Evolutionary conservation across 2,888 invertebrate genomes (phyloP), one percentile per base, ranked within the genome.

Genomic region (Eupithecia inturbata): DNA sequence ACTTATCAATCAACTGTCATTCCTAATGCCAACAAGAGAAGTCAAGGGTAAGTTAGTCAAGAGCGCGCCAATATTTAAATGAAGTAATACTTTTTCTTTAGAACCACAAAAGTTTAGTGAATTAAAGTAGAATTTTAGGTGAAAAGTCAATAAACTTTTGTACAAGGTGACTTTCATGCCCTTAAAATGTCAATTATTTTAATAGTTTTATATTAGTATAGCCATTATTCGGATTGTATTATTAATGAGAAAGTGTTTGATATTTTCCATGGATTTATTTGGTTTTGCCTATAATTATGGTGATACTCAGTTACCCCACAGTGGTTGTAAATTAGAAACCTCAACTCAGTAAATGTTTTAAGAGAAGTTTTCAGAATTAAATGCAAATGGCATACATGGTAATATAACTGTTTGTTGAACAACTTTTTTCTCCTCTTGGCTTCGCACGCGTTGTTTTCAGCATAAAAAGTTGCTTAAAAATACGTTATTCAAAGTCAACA

Each of bases 171-270:
- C 63, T 64, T 64, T n/a, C 1, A n/a, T 64, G 36, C 33, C 63
- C 63, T 36, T 12, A 64, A 36, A 1, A 64, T n/a, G 33, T 33
- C 33, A 33, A 36, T 36, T 33, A 64, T n/a, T 57, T n/a, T 28
- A 64, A 64, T 33, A 36, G 33, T 64, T 36, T 64, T 6, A n/a
- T n/a, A 64, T 64, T n/a, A 33, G n/a, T 36, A 64, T n/a, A 64
- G 19, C 16, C 36, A 36, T 64, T 64, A 64, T 64, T 64, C n/a
- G n/a, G 19, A 64, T 64, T 22, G 33, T 64, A n/a, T 64, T 64
- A 31, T 10, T 63, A 12, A 33, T 64, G 22, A 12, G 36, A 33
- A 36, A 36, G n/a, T 22, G 3, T 53, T 26, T 26, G 26, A 3
- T 26, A 57, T 57, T 57, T 57, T 26, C 4, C 5, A 14, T 57